These are phyloP conservation scores for Erpetoichthys calabaricus DNA, from an alignment of 2,797 vertebrate genomes.

Conservation along the genomic window DNA sequence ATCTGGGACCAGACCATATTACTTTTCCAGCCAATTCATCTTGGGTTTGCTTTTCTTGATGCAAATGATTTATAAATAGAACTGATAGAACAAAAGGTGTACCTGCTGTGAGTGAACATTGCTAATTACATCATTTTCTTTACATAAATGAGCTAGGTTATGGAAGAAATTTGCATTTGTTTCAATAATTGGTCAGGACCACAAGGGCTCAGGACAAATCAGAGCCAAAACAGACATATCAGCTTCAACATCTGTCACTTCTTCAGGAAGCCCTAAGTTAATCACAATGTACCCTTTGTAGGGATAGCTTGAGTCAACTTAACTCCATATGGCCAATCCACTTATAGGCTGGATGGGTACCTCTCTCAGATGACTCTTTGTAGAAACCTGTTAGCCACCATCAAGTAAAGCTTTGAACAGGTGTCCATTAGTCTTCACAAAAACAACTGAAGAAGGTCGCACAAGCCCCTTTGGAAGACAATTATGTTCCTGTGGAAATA, in stretches of 20 bases:
- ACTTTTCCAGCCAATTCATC: background rate
- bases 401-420: slow-evolving; percentile 16
- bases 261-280: too few species aligned
- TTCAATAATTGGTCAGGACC: slow-evolving; percentile 11
- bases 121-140: background rate
- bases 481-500: background rate
- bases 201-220: slow-evolving; percentile 15
- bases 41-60: background rate
- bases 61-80: too few species aligned
- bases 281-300: too few species aligned
- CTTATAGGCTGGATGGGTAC: slow-evolving; percentile 11
- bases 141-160: background rate
- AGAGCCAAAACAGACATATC: too few species aligned
- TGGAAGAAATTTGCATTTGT: slow-evolving; percentile 14
- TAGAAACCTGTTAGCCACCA: slow-evolving; percentile 23
- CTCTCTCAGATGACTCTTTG: slow-evolving; percentile 4
- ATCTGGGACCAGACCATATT: background rate
- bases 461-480: slow-evolving; percentile 15
- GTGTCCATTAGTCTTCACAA: slow-evolving; percentile 15
- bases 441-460: background rate
- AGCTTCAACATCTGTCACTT: too few species aligned
- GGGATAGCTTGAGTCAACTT: slow-evolving; percentile 14
- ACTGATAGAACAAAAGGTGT: background rate
- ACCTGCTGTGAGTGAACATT: background rate
- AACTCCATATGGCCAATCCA: slow-evolving; percentile 16